Conservation (phyloP, 1,140 invertebrate genomes). For the Dufourea novaeangliae region DNA sequence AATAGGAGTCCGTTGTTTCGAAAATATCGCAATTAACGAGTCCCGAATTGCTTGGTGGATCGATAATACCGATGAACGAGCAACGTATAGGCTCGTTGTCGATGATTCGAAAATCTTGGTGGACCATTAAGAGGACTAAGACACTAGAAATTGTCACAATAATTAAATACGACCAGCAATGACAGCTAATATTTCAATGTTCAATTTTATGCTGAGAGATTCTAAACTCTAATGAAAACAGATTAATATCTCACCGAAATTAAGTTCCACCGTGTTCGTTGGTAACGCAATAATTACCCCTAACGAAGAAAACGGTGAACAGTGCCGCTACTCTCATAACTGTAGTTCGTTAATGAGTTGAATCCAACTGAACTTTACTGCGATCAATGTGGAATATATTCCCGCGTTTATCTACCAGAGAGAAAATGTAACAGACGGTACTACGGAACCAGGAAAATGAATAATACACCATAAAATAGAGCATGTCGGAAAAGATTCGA, state of each 20-base stretch:
- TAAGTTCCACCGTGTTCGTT: not conserved
- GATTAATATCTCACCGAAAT: too few relatives aligned
- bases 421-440: too few relatives aligned
- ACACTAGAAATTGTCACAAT: too few relatives aligned
- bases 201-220: too few relatives aligned
- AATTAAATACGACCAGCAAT: not conserved
- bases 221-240: too few relatives aligned
- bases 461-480: too few relatives aligned
- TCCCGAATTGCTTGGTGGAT: not conserved
- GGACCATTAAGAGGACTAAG: not conserved
- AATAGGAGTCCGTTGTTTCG: not conserved
- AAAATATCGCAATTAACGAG: not conserved
- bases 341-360: not conserved
- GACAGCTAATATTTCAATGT: not conserved
- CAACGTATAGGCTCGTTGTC: not conserved
- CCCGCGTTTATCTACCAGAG: not conserved
- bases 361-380: not conserved
- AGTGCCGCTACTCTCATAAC: constrained; percentile 3
- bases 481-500: too few relatives aligned
- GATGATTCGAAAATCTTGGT: not conserved
- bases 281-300: not conserved
- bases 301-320: not conserved
- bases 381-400: not conserved
- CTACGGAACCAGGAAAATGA: too few relatives aligned
- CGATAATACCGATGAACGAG: not conserved